Evolutionary conservation across 2,797 vertebrate species (phyloP).

Genomic region (Melopsittacus undulatus): DNA sequence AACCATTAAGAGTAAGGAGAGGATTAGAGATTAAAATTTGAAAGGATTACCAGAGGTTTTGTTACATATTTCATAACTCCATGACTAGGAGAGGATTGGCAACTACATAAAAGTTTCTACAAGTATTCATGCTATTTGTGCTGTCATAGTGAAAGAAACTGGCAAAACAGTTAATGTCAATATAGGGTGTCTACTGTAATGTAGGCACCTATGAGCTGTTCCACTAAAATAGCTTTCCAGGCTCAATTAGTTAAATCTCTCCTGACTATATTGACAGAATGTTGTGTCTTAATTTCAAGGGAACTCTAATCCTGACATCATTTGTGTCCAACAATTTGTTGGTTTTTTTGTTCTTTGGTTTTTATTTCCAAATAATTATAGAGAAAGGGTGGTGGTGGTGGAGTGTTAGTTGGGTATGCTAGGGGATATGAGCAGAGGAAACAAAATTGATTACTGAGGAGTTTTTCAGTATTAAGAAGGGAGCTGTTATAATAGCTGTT

Average conservation of each 20-base stretch:
- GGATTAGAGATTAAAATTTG: background rate
- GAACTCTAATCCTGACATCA: background rate
- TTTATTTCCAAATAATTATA: rapidly evolving
- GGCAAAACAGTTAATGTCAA: background rate
- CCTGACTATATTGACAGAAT: background rate
- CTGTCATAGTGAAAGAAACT: background rate
- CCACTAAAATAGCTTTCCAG: background rate
- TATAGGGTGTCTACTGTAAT: background rate
- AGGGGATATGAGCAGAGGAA: background rate
- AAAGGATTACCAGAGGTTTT: background rate
- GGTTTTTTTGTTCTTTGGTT: rapidly evolving
- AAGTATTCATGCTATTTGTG: background rate
- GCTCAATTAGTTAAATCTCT: background rate
- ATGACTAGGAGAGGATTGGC: background rate
- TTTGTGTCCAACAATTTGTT: background rate
- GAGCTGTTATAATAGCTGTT: background rate
- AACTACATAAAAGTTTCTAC: background rate
- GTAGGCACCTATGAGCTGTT: background rate
- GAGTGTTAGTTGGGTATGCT: background rate
- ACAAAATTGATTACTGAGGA: background rate
- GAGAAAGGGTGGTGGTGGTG: background rate
- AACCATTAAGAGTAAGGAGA: background rate
- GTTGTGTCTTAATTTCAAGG: background rate
- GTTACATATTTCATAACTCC: background rate
- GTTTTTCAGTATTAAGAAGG: background rate